These are phyloP conservation scores for Platalea minor DNA, from an alignment of 2,797 vertebrate species.

Conservation along the genomic window DNA sequence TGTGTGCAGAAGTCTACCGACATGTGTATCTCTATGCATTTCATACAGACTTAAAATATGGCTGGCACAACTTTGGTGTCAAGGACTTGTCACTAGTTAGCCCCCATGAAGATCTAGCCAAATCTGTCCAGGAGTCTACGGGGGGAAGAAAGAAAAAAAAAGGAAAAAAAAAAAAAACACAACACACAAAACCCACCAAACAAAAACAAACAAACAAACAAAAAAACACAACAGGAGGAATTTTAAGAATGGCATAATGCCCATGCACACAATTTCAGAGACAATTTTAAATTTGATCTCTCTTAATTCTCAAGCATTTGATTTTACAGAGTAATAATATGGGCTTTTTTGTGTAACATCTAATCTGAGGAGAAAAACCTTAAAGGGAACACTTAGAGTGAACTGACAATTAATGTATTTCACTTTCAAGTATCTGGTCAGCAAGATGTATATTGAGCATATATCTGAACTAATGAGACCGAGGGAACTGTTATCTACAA, in stretches of 20 bases:
- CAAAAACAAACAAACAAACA: not conserved
- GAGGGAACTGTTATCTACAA: not conserved
- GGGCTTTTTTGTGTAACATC: not conserved
- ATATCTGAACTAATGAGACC: not conserved
- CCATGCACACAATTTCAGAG: not conserved
- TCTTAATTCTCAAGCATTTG: not conserved
- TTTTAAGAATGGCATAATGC: not conserved
- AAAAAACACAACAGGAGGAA: not conserved
- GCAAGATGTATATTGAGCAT: not conserved
- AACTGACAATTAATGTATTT: constrained; percentile 1
- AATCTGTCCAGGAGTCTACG: not conserved
- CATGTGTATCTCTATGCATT: not conserved
- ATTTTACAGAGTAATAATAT: not conserved
- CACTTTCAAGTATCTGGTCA: constrained; percentile 17
- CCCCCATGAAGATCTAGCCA: not conserved
- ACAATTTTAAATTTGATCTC: not conserved
- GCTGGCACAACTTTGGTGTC: not conserved
- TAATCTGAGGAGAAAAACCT: not conserved
- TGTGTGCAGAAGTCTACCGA: not conserved
- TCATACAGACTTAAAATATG: not conserved
- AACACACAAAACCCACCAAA: not conserved
- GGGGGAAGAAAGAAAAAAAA: not conserved
- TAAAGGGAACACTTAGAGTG: not conserved
- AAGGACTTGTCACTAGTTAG: not conserved
- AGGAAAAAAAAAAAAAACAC: not conserved